These are phyloP conservation scores for Lutraria lutraria DNA, from an alignment of 2,888 invertebrate genomes.

Conservation along the genomic window DNA sequence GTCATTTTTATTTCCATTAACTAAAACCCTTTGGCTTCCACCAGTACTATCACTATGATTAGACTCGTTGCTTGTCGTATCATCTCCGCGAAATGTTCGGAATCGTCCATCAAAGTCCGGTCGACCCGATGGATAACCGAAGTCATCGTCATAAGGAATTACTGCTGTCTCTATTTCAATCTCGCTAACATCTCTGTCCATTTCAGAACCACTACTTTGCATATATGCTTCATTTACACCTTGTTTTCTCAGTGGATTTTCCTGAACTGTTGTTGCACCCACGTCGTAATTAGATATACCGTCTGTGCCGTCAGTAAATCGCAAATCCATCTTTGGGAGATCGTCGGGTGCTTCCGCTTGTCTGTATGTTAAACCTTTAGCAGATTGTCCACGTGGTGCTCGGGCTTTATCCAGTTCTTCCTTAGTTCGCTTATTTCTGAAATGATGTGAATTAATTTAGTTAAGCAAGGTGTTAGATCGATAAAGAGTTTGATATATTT, in stretches of 20 bases:
- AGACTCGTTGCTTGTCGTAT: slow-evolving; percentile 73
- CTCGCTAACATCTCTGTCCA: slow-evolving; percentile 72
- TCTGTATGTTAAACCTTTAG: slow-evolving; percentile 77
- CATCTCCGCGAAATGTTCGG: slow-evolving; percentile 72
- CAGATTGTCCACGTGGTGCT: slow-evolving; percentile 70
- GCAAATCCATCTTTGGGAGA: slow-evolving; percentile 69
- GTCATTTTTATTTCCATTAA: slow-evolving; percentile 63
- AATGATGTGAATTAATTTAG: not conserved
- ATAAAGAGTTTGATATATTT: too few relatives aligned
- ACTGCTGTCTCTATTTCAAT: slow-evolving; percentile 78
- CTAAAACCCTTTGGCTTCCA: slow-evolving; percentile 72
- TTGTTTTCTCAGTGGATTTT: slow-evolving; percentile 73
- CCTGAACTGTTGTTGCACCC: slow-evolving; percentile 72
- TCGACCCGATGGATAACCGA: slow-evolving; percentile 52
- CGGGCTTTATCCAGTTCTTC: slow-evolving; percentile 77
- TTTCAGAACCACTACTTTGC: slow-evolving; percentile 71
- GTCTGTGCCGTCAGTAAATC: slow-evolving; percentile 67
- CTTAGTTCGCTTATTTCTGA: slow-evolving; percentile 74
- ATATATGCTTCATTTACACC: slow-evolving; percentile 70
- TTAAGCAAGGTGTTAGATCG: not conserved
- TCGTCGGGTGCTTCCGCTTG: slow-evolving; percentile 73
- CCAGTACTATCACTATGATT: slow-evolving; percentile 76
- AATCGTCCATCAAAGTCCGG: slow-evolving; percentile 60
- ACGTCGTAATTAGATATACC: slow-evolving; percentile 70
- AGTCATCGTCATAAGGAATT: slow-evolving; percentile 73